These are phyloP conservation scores for Synodontis membranacea DNA, from an alignment of 2,113 vertebrate genomes.

Conservation along the genomic window DNA sequence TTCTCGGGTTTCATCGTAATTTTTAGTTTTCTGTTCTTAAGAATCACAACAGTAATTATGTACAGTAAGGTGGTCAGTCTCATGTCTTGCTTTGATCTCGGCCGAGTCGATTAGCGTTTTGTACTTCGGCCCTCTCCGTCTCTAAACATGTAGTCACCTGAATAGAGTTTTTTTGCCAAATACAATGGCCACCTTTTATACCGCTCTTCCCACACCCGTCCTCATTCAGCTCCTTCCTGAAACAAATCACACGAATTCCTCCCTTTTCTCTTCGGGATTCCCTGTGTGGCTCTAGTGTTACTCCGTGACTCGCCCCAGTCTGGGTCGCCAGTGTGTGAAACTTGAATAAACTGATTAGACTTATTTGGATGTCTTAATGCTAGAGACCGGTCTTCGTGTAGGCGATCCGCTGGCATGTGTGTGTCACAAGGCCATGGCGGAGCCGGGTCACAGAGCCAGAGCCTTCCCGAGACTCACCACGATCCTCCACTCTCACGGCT, in stretches of 20 bases:
- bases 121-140: background rate
- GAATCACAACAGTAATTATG: conserved; percentile 10
- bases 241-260: conserved; percentile 23
- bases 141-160: background rate
- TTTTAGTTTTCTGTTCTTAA: background rate
- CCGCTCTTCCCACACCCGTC: background rate
- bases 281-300: conserved; percentile 42
- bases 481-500: conserved; percentile 61
- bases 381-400: conserved; percentile 38
- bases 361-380: conserved; percentile 45
- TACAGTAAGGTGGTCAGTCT: background rate
- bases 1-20: background rate
- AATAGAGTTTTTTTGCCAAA: background rate
- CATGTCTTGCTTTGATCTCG: background rate
- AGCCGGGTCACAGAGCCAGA: conserved; percentile 24
- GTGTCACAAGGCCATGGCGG: conserved; percentile 50
- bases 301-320: conserved; percentile 8
- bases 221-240: background rate
- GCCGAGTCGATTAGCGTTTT: background rate
- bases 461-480: conserved; percentile 56
- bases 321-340: conserved; percentile 51
- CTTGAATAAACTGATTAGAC: conserved; percentile 54
- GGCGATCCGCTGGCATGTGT: conserved; percentile 56
- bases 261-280: conserved; percentile 24
- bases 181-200: conserved; percentile 39